Conservation (phyloP, 2,797 vertebrate genomes). For the Acanthornis magna region DNA sequence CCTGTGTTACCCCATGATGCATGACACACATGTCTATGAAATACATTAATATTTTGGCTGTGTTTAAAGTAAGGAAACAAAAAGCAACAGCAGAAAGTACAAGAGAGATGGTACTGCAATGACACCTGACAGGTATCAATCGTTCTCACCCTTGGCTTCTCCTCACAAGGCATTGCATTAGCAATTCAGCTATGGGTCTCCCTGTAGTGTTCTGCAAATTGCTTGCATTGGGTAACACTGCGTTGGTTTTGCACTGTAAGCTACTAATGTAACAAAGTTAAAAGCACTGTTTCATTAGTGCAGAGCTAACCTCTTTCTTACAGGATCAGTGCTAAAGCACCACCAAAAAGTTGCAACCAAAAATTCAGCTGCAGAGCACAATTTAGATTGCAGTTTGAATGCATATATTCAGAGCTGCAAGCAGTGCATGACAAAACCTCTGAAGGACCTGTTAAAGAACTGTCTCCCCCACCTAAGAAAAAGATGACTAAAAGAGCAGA, state of each 20-base stretch:
- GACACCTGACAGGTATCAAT: background rate
- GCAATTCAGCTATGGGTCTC: background rate
- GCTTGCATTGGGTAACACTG: background rate
- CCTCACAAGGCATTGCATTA: background rate
- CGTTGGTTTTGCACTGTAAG: background rate
- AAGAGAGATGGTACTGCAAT: background rate
- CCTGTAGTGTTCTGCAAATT: background rate
- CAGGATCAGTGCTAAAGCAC: background rate
- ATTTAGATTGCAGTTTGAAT: background rate
- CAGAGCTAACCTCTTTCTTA: background rate
- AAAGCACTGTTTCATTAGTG: background rate
- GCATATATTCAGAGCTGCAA: background rate
- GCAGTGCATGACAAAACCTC: background rate
- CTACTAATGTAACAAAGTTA: background rate
- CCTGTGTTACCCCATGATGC: background rate
- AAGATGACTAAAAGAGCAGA: background rate
- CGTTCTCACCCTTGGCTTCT: background rate
- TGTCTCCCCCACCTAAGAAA: background rate
- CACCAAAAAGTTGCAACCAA: background rate
- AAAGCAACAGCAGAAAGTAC: background rate
- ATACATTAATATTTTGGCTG: background rate
- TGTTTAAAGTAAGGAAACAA: background rate
- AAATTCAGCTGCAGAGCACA: background rate
- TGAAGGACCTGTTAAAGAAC: background rate
- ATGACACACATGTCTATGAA: fast-evolving